phyloP scores from a whole-genome alignment of 23 tunicate species.

The Botrylloides violaceus region DNA sequence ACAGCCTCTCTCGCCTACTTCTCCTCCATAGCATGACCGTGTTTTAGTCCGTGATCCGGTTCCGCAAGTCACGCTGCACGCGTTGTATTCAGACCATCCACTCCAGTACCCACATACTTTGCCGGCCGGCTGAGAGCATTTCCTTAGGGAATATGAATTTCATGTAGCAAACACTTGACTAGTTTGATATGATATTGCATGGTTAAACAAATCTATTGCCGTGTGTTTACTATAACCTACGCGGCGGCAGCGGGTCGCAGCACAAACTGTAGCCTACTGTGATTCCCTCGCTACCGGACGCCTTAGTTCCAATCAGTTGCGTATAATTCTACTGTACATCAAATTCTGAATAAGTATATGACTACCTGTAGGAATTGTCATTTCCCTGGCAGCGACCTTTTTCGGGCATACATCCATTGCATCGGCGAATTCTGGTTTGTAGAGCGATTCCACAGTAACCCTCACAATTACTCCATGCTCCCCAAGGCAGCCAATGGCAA shows the following conservation, averaged over 20 bases:
- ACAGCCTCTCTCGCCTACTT: conserved; percentile 53
- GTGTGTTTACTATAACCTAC: no score
- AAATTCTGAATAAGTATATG: background rate
- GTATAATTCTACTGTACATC: no score
- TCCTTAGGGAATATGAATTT: conserved; percentile 17
- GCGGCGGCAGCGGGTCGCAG: no score
- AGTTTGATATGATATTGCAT: no score
- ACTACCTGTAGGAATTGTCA: conserved; percentile 31
- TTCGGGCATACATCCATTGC: conserved; percentile 78
- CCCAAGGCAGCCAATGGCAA: conserved; percentile 87
- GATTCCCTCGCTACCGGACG: no score
- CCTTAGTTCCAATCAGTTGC: no score
- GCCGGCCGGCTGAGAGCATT: conserved; percentile 71
- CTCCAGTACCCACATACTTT: conserved; percentile 61
- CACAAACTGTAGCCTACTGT: no score
- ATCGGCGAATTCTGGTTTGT: conserved; percentile 71
- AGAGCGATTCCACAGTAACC: conserved; percentile 67
- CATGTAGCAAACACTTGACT: no score
- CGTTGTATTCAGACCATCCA: conserved; percentile 44
- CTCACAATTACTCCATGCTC: conserved; percentile 87
- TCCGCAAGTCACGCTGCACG: conserved; percentile 59
- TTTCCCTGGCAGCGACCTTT: conserved; percentile 62
- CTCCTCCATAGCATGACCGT: conserved; percentile 47
- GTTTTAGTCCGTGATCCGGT: conserved; percentile 29
- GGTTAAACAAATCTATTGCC: no score